Conservation (phyloP, 2,113 vertebrate species). For the Pholis gunnellus region DNA sequence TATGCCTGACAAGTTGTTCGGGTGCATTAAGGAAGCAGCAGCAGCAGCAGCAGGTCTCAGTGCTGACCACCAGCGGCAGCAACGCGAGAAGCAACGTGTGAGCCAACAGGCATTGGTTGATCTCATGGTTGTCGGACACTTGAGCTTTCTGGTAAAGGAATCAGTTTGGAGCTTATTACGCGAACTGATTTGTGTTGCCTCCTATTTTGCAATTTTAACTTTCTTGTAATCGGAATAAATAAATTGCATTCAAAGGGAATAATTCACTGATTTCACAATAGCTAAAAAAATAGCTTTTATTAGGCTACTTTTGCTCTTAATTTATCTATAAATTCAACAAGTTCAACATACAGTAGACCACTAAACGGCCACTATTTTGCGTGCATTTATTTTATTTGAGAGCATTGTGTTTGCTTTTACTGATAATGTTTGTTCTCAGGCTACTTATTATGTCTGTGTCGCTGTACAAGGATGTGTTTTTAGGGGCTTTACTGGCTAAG, state of each 20-base stretch:
- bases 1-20: conserved; percentile 45
- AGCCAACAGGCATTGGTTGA: conserved; percentile 53
- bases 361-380: not conserved
- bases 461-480: not conserved
- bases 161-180: not conserved
- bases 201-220: not conserved
- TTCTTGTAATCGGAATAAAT: not conserved
- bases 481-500: not conserved
- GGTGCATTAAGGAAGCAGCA: not conserved
- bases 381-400: not conserved
- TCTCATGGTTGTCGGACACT: conserved; percentile 71
- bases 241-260: not conserved
- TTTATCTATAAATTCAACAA: not conserved
- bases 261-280: not conserved
- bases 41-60: conserved; percentile 43
- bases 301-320: not conserved
- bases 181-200: not conserved
- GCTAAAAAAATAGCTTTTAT: not conserved
- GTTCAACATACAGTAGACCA: not conserved
- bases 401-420: not conserved
- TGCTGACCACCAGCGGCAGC: conserved; percentile 78
- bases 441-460: not conserved
- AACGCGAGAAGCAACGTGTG: conserved; percentile 35
- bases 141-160: not conserved
- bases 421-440: not conserved